Evolutionary conservation across 2,797 vertebrate species (phyloP).

Genomic region (Coilia nasus): DNA sequence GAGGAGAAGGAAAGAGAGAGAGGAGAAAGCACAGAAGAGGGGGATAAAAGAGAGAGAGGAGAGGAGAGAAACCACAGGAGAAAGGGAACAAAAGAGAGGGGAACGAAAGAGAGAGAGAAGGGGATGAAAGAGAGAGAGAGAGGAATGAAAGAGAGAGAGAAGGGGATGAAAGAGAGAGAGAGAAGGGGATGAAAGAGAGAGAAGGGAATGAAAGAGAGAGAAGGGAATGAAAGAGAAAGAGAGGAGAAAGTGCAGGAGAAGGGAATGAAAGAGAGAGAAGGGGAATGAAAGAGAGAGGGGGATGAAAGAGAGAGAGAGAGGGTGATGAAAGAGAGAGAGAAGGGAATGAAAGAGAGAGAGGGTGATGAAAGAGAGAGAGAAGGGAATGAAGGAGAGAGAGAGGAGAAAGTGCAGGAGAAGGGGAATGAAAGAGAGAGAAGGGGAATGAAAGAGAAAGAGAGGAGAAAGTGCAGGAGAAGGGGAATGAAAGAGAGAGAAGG

Average conservation of each 20-base stretch:
- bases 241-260: neutral
- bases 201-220: neutral
- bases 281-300: neutral
- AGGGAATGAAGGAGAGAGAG: neutral
- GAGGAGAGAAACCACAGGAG: too few species aligned
- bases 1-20: neutral
- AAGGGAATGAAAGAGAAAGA: too few species aligned
- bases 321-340: neutral
- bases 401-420: too few species aligned
- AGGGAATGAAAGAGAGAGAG: neutral
- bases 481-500: neutral
- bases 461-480: neutral
- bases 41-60: neutral
- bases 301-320: slow-evolving; percentile 62
- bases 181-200: neutral
- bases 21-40: neutral
- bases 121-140: neutral
- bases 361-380: neutral
- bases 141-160: neutral
- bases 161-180: too few species aligned
- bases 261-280: neutral
- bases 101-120: neutral
- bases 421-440: neutral
- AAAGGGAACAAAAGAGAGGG: neutral
- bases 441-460: neutral